Percentiles rank a stretch among this genome's conserved stretches.
phyloP scores from a whole-genome alignment of 2,888 invertebrate species.

The Merodon equestris region DNA sequence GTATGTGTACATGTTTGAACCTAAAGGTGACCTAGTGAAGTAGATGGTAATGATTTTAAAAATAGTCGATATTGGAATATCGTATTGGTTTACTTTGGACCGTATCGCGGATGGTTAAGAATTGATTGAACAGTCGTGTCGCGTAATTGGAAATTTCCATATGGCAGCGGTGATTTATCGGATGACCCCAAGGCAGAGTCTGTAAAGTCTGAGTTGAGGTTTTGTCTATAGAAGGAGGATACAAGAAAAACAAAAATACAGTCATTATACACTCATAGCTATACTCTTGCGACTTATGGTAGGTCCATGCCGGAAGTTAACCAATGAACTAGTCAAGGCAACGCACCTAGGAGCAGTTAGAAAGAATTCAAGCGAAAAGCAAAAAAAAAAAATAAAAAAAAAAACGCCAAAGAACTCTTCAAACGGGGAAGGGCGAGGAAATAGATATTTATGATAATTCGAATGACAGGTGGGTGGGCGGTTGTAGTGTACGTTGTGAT shows the following conservation, averaged over 20 bases:
- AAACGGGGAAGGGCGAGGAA: conserved; percentile 3
- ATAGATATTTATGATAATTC: conserved; percentile 44
- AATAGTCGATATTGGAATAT: neutral
- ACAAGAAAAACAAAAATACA: conserved; percentile 25
- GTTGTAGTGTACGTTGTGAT: too few species aligned
- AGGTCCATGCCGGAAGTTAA: conserved; percentile 5
- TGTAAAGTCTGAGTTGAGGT: conserved; percentile 96
- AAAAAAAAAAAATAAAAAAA: conserved; percentile 13
- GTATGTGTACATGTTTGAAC: conserved; percentile 95
- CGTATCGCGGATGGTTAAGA: conserved; percentile 89
- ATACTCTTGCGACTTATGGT: too few species aligned
- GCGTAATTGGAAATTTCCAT: conserved; percentile 95
- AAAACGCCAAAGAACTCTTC: conserved; percentile 21
- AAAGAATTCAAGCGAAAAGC: too few species aligned
- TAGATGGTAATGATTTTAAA: conserved; percentile 15
- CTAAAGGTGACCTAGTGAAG: conserved; percentile 87
- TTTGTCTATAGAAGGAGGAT: conserved; percentile 84
- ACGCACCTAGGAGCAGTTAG: conserved; percentile 30
- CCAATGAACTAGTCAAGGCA: conserved; percentile 18
- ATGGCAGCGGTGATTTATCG: conserved; percentile 94
- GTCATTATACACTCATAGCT: too few species aligned
- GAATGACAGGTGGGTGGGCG: conserved; percentile 36
- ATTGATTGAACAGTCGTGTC: conserved; percentile 97
- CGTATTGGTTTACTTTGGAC: conserved; percentile 85
- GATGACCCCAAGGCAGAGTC: conserved; percentile 95